These are phyloP conservation scores for Standfussiana lucernea DNA, from an alignment of 2,888 invertebrate genomes.

Conservation along the genomic window DNA sequence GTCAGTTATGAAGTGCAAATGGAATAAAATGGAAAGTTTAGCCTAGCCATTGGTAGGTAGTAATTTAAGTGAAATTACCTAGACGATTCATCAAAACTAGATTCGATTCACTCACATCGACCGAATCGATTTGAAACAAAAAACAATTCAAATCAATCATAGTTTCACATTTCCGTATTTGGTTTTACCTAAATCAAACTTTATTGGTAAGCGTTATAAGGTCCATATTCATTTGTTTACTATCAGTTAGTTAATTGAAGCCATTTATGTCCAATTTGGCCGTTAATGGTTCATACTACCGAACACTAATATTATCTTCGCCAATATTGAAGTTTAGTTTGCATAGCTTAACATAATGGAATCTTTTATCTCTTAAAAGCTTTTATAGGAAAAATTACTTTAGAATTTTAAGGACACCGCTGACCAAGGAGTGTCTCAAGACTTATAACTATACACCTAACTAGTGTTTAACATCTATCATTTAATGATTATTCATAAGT, in stretches of 20 bases:
- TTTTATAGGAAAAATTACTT: neutral
- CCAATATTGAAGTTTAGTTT: neutral
- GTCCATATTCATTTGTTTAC: slow-evolving; percentile 6
- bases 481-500: neutral
- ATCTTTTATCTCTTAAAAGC: neutral
- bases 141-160: neutral
- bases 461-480: no score
- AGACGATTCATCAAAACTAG: slow-evolving; percentile 10
- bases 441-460: neutral
- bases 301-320: slow-evolving; percentile 8
- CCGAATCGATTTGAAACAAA: slow-evolving; percentile 15
- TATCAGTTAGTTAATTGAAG: slow-evolving; percentile 22
- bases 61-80: slow-evolving; percentile 1
- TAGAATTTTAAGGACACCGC: neutral
- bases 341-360: neutral
- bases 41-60: neutral
- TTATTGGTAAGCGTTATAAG: neutral
- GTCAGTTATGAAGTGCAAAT: neutral
- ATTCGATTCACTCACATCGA: neutral
- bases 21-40: neutral
- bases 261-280: slow-evolving; percentile 12
- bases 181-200: slow-evolving; percentile 15
- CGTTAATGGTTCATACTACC: slow-evolving; percentile 2
- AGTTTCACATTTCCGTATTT: slow-evolving; percentile 3
- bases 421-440: no score